phyloP scores from a whole-genome alignment of 2,113 vertebrate species.

The Nycticorax nycticorax region DNA sequence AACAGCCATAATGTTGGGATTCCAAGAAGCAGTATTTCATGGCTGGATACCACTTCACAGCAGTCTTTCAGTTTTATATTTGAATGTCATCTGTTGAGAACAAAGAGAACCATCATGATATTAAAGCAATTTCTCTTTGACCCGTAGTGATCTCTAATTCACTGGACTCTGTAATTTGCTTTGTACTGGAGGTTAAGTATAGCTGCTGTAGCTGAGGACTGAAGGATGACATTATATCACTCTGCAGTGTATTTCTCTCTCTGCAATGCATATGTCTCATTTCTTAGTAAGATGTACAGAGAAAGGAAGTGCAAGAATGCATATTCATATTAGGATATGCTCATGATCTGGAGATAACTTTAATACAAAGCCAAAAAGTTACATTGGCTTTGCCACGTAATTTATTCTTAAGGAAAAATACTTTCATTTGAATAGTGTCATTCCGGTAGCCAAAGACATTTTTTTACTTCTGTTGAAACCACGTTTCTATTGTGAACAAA shows the following conservation, averaged over 20 bases:
- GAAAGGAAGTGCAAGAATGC: neutral
- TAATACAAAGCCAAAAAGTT: neutral
- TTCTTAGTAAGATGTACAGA: neutral
- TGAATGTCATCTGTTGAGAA: conserved; percentile 20
- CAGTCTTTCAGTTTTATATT: conserved; percentile 4
- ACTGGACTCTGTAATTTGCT: conserved; percentile 29
- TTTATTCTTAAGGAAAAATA: neutral
- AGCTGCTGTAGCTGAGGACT: neutral
- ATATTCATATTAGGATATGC: neutral
- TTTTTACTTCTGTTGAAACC: neutral
- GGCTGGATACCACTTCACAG: neutral
- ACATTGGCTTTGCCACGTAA: neutral
- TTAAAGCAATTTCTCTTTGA: conserved; percentile 47
- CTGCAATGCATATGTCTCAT: neutral
- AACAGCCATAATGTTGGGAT: neutral
- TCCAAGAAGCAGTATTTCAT: neutral
- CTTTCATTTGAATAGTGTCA: neutral
- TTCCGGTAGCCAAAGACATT: neutral
- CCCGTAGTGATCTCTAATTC: conserved; percentile 22
- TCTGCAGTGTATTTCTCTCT: neutral
- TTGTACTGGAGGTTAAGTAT: neutral
- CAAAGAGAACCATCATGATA: conserved; percentile 20
- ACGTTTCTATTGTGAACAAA: neutral
- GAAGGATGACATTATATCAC: neutral
- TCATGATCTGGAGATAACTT: neutral